Evolutionary conservation across 2,797 vertebrate genomes (phyloP).

Genomic region (Margarornis squamiger): DNA sequence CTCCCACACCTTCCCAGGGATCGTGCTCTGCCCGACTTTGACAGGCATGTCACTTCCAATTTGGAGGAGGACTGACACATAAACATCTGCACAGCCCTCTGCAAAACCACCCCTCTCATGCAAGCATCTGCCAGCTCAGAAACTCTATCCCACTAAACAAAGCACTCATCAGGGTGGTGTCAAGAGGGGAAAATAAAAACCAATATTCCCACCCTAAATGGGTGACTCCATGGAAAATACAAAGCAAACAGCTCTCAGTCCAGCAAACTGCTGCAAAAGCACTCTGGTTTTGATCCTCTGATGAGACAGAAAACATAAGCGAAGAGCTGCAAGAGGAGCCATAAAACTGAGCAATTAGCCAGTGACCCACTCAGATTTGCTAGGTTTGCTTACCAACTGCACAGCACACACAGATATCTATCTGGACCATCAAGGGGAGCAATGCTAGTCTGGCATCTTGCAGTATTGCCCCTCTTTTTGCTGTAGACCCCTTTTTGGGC

Average conservation of each 20-base stretch:
- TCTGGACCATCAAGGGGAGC: not conserved
- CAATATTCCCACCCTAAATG: not conserved
- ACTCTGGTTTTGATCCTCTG: not conserved
- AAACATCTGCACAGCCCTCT: not conserved
- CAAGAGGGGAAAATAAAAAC: not conserved
- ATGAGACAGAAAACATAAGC: not conserved
- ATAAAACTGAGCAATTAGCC: not conserved
- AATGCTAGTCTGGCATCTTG: not conserved
- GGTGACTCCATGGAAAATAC: not conserved
- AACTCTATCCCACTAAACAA: not conserved
- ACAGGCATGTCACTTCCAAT: slow-evolving; percentile 3
- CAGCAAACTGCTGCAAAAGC: not conserved
- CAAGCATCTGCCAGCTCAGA: not conserved
- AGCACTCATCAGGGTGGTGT: not conserved
- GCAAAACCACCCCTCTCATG: not conserved
- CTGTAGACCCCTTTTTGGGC: not conserved
- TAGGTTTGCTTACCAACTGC: not conserved
- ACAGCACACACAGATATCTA: not conserved
- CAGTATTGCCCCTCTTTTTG: not conserved
- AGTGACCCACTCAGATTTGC: not conserved
- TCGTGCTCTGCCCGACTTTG: not conserved
- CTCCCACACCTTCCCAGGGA: not conserved
- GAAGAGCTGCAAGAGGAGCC: not conserved
- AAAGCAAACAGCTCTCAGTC: not conserved
- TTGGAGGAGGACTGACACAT: not conserved